These are phyloP conservation scores for Daphoenositta chrysoptera DNA, from an alignment of 2,113 vertebrate species.

Conservation along the genomic window DNA sequence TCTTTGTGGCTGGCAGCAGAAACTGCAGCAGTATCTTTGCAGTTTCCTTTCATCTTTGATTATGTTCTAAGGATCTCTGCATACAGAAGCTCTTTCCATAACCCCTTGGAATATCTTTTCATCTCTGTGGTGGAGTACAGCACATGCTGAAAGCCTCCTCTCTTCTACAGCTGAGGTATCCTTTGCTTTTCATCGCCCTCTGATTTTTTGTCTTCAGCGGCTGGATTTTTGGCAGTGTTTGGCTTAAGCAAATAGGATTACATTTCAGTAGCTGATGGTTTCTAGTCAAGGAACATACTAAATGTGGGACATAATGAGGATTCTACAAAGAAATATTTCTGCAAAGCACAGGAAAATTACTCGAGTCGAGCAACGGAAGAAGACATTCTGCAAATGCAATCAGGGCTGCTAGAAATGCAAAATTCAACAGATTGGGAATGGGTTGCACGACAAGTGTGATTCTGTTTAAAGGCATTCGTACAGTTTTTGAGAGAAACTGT, in stretches of 20 bases:
- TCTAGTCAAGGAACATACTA: conserved; percentile 42
- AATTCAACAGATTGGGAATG: conserved; percentile 80
- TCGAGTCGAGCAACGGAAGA: conserved; percentile 59
- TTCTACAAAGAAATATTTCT: conserved; percentile 54
- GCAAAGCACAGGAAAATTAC: conserved; percentile 49
- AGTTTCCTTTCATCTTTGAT: conserved; percentile 70
- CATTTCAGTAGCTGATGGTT: conserved; percentile 60
- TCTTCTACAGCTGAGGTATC: conserved; percentile 47
- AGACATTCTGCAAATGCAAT: conserved; percentile 64
- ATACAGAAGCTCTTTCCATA: conserved; percentile 29
- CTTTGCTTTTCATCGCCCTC: conserved; percentile 52
- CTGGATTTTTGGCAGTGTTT: conserved; percentile 65
- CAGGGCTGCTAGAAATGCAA: conserved; percentile 73
- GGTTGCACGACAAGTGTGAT: conserved; percentile 93
- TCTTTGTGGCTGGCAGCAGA: conserved; percentile 78
- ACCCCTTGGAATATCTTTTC: conserved; percentile 38
- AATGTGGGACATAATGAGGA: conserved; percentile 63
- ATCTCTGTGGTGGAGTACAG: conserved; percentile 1
- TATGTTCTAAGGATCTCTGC: conserved; percentile 66
- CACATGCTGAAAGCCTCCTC: neutral
- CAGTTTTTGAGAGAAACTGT: conserved; percentile 92
- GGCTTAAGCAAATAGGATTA: conserved; percentile 60
- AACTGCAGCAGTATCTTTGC: conserved; percentile 76
- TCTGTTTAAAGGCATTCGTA: conserved; percentile 90
- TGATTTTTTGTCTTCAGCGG: conserved; percentile 52